These are phyloP conservation scores for Melipona bicolor DNA, from an alignment of 2,888 invertebrate genomes.

Conservation along the genomic window DNA sequence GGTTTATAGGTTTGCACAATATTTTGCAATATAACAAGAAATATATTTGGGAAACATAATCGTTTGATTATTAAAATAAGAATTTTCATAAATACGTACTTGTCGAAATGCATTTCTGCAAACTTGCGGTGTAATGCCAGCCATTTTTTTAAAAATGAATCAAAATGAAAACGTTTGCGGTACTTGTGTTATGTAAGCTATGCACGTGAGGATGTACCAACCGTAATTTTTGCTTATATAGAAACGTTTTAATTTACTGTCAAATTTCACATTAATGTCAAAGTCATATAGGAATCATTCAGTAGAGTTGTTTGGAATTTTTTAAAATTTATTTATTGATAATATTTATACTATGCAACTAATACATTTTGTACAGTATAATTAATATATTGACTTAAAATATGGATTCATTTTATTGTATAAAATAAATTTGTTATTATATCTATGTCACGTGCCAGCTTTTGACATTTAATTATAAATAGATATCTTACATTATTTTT, in stretches of 20 bases:
- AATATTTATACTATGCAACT: background rate
- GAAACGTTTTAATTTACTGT: background rate
- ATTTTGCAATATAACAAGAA: constrained; percentile 18
- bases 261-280: background rate
- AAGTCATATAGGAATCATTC: background rate
- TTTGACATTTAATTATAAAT: constrained; percentile 19
- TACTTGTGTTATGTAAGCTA: constrained; percentile 61
- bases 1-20: constrained; percentile 34
- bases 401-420: background rate
- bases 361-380: background rate
- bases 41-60: background rate
- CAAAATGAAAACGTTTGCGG: constrained; percentile 50
- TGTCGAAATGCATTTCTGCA: constrained; percentile 79
- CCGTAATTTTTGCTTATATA: constrained; percentile 5
- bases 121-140: constrained; percentile 76
- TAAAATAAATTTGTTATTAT: background rate
- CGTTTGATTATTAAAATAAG: background rate
- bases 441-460: background rate
- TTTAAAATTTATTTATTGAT: background rate
- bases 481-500: constrained; percentile 43
- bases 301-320: background rate
- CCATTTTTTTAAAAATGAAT: constrained; percentile 71
- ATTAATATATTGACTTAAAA: background rate
- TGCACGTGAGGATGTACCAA: constrained; percentile 56
- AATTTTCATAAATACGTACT: constrained; percentile 66